Conservation (phyloP, 2,113 vertebrate genomes). For the Perca schrenkii region DNA sequence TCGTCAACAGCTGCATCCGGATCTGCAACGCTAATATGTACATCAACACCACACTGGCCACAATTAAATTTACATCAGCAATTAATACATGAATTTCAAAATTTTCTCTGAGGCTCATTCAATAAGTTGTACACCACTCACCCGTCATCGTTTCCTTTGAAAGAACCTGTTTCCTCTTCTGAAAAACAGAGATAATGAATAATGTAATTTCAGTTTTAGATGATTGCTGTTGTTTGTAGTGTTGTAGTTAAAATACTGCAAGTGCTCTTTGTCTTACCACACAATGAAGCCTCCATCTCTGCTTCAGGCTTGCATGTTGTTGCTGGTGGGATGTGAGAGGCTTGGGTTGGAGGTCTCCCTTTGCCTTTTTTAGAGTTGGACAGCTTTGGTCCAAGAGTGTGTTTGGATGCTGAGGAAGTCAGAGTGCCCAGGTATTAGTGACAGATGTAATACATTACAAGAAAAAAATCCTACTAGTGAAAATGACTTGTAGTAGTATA, state of each 20-base stretch:
- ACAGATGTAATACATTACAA: not conserved
- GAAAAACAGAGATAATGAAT: not conserved
- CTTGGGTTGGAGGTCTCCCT: not conserved
- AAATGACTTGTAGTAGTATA: not conserved
- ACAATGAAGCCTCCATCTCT: conserved; percentile 9
- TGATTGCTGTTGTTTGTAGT: not conserved
- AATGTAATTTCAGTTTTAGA: not conserved
- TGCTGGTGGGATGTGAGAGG: not conserved
- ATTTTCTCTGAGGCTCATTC: not conserved
- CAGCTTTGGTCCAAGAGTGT: conserved; percentile 12
- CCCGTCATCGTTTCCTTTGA: conserved; percentile 27
- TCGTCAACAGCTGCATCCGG: conserved; percentile 83
- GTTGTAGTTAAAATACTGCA: not conserved
- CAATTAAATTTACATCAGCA: not conserved
- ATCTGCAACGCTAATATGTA: conserved; percentile 70
- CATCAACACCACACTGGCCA: conserved; percentile 26
- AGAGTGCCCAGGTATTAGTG: not conserved
- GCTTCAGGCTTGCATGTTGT: conserved; percentile 36
- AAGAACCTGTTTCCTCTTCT: conserved; percentile 20
- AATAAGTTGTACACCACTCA: conserved; percentile 27
- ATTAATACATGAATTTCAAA: not conserved
- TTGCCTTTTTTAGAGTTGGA: conserved; percentile 37
- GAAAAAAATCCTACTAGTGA: not conserved
- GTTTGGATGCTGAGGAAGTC: conserved; percentile 25
- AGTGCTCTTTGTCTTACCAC: conserved; percentile 26